Base-by-base conservation (phyloP, 2,113 vertebrate species). In the Crypturellus undulatus region DNA sequence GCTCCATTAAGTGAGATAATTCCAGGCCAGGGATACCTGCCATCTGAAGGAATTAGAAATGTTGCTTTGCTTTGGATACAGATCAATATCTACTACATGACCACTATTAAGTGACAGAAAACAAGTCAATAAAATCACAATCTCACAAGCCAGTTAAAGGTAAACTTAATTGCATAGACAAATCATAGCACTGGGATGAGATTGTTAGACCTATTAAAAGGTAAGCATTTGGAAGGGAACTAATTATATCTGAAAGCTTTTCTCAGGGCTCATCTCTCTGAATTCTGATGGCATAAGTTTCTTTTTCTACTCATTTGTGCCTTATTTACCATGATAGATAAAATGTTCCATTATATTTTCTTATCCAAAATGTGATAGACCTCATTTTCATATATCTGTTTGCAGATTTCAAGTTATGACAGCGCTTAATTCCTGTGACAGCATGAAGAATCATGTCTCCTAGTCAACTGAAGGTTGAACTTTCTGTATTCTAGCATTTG, bases 61-160 rank as follows among this genome's bases (percentile, higher is more conserved):
- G 9, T 17, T 64, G 26, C 14, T 93, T 82, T 90, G 28, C 36
- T 82, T 81, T 70, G 51, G 52, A 38, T 80, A 5, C 22, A 38
- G 47, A 78, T 95, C 89, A 68, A 90, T 92, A 94, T 49, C 3
- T 47, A 38, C 82, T 92, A 75, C 71, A 90, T 62, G 63, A 75
- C 24, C 4, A 34, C 60, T 90, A 60, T 36, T 56, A 92, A 81
- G 47, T 89, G 64, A 92, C 56, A 89, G 56, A 70, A 94, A 89
- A 16, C 62, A 82, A 91, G 51, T 89, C 87, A 82, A 89, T 93
- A 89, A 89, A 89, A 81, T 12, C 43, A 54, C 49, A n/a, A 32
- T 84, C 43, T 79, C 75, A 89, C 71, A 77, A 93, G 30, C 10
- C 49, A 54, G 15, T 72, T 82, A 79, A 49, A 79, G 26, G 26